Percentiles rank a stretch among this genome's conserved stretches.
Evolutionary conservation across 2,888 invertebrate species (phyloP).

Genomic region (Ectemnius continuus): DNA sequence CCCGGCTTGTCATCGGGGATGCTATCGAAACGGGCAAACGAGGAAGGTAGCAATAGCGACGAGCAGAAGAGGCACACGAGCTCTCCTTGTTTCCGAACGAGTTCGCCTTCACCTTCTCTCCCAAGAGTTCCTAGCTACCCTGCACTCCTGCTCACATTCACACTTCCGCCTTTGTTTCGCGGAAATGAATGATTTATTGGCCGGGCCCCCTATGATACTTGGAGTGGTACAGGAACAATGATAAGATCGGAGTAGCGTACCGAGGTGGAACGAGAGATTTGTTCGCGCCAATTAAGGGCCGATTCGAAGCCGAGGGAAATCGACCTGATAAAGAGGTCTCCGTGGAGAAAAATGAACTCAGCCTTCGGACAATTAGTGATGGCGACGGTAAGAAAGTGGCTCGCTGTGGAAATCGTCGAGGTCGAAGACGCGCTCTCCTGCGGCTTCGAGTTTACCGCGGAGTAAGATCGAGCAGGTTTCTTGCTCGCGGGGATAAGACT

Average conservation of each 20-base stretch:
- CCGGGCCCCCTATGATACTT: too few relatives aligned
- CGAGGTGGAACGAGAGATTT: too few relatives aligned
- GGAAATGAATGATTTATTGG: constrained; percentile 22
- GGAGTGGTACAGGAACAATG: too few relatives aligned
- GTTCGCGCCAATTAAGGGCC: too few relatives aligned
- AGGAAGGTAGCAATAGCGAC: constrained; percentile 5
- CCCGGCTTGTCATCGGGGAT: constrained; percentile 53
- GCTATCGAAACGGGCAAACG: constrained; percentile 30
- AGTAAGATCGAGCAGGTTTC: constrained; percentile 53
- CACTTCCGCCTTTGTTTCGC: constrained; percentile 4
- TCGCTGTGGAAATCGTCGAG: constrained; percentile 44
- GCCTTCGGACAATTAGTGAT: constrained; percentile 5
- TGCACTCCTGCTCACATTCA: background rate
- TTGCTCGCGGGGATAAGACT: constrained; percentile 39
- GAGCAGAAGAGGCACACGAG: constrained; percentile 21
- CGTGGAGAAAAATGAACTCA: background rate
- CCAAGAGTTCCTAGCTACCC: too few relatives aligned
- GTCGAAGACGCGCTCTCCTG: constrained; percentile 21
- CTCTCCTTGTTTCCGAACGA: constrained; percentile 18
- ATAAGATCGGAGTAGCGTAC: too few relatives aligned
- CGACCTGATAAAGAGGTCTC: background rate
- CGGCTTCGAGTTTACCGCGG: too few relatives aligned
- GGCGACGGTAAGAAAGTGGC: constrained; percentile 47
- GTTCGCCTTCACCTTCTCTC: too few relatives aligned
- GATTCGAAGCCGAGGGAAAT: too few relatives aligned